A percentile compares a stretch with the other conserved stretches of the same genome.
phyloP scores from a whole-genome alignment of 2,888 invertebrate genomes.

The Tetropium fuscum region DNA sequence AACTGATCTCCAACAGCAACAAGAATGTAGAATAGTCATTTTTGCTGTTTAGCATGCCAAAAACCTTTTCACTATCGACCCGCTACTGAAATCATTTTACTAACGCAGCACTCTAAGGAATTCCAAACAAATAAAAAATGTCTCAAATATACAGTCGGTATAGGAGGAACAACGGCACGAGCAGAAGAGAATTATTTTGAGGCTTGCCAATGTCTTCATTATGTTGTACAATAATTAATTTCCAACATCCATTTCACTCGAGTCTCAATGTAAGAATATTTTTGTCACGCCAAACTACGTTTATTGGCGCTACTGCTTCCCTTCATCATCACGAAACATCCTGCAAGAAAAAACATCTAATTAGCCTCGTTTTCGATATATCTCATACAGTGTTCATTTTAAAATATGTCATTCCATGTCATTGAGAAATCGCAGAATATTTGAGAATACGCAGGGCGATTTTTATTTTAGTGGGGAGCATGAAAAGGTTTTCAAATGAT shows the following conservation, averaged over 20 bases:
- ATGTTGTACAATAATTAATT: constrained; percentile 22
- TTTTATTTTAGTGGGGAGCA: too few species aligned
- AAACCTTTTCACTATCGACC: not conserved
- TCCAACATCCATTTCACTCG: constrained; percentile 25
- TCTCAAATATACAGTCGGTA: too few species aligned
- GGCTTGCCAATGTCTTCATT: constrained; percentile 32
- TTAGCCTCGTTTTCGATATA: too few species aligned
- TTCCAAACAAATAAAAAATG: constrained; percentile 1
- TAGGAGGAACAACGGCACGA: too few species aligned
- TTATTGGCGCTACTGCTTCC: not conserved
- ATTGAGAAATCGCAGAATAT: too few species aligned
- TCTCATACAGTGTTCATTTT: too few species aligned
- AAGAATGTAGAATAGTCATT: constrained; percentile 81
- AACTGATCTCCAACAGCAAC: constrained; percentile 82
- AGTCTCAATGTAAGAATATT: constrained; percentile 23
- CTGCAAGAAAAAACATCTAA: too few species aligned
- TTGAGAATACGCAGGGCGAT: too few species aligned
- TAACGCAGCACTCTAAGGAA: constrained; percentile 4
- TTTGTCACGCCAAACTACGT: constrained; percentile 1
- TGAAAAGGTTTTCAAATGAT: too few species aligned
- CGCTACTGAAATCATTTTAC: constrained; percentile 12
- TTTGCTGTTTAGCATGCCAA: constrained; percentile 35
- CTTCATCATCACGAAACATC: not conserved
- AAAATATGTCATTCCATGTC: too few species aligned
- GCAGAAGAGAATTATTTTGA: constrained; percentile 23